These are phyloP conservation scores for Prunella fulvescens DNA, from an alignment of 2,113 vertebrate species.

Conservation along the genomic window DNA sequence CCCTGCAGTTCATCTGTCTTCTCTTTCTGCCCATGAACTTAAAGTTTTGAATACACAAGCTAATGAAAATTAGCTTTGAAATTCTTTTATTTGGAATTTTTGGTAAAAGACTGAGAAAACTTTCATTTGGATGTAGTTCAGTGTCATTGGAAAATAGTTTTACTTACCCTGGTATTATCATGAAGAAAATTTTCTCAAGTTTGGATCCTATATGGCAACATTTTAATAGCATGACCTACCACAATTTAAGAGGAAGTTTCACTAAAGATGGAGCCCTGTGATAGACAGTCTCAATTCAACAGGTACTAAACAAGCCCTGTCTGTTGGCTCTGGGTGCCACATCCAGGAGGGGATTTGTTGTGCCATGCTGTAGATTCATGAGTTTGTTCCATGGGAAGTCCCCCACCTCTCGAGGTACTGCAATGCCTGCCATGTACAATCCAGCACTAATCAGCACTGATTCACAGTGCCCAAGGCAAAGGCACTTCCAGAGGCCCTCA, in stretches of 20 bases:
- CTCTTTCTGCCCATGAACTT: not conserved
- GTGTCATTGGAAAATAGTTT: not conserved
- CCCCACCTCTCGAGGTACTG: accelerated
- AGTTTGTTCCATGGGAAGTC: not conserved
- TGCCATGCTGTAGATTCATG: not conserved
- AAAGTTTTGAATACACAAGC: not conserved
- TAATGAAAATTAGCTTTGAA: not conserved
- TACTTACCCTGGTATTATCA: not conserved
- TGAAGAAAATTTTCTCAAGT: not conserved
- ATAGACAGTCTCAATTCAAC: not conserved
- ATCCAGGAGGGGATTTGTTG: not conserved
- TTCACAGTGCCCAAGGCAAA: not conserved
- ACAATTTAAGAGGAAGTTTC: not conserved
- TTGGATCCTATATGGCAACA: not conserved
- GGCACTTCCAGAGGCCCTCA: not conserved
- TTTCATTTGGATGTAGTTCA: not conserved
- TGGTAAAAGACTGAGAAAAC: not conserved
- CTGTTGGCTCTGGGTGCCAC: not conserved
- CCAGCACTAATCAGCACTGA: not conserved
- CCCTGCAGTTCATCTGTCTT: not conserved
- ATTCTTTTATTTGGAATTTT: not conserved
- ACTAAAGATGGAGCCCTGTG: not conserved
- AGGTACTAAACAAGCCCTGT: not conserved
- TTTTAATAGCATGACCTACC: not conserved
- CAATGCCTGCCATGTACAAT: not conserved